phyloP scores from a whole-genome alignment of 2,888 invertebrate genomes.

The Sialis fuliginosa region DNA sequence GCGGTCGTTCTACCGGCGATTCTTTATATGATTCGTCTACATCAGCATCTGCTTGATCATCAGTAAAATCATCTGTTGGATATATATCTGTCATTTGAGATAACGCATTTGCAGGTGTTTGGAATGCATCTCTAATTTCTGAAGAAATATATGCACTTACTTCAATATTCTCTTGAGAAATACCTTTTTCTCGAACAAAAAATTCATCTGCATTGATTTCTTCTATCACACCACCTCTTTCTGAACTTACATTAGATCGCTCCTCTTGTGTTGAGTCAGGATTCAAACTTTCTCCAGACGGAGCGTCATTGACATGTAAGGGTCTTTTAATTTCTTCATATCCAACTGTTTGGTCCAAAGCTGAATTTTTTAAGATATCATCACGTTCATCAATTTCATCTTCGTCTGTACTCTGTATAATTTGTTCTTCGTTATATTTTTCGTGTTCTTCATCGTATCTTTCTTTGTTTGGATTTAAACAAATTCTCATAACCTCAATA shows the following conservation, averaged over 20 bases:
- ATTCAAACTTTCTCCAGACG: slow-evolving; percentile 20
- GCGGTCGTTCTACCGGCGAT: neutral
- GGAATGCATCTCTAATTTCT: slow-evolving; percentile 65
- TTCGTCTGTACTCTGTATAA: neutral
- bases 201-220: slow-evolving; percentile 80
- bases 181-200: slow-evolving; percentile 64
- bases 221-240: slow-evolving; percentile 51
- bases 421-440: neutral
- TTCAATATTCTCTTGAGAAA: slow-evolving; percentile 67
- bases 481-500: neutral
- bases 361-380: slow-evolving; percentile 1
- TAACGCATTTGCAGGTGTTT: slow-evolving; percentile 45
- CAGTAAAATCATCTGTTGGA: neutral
- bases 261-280: slow-evolving; percentile 27
- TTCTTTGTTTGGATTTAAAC: neutral
- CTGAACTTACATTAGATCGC: slow-evolving; percentile 41
- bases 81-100: slow-evolving; percentile 31
- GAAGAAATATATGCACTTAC: slow-evolving; percentile 58
- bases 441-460: neutral
- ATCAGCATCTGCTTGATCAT: neutral
- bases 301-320: slow-evolving; percentile 14
- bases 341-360: slow-evolving; percentile 24
- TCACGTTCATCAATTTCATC: neutral
- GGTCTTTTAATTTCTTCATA: slow-evolving; percentile 20
- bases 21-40: neutral